Percentiles rank a stretch among this genome's conserved stretches.
Conservation (phyloP, 2,888 invertebrate genomes). For the Rhorus exstirpatorius region DNA sequence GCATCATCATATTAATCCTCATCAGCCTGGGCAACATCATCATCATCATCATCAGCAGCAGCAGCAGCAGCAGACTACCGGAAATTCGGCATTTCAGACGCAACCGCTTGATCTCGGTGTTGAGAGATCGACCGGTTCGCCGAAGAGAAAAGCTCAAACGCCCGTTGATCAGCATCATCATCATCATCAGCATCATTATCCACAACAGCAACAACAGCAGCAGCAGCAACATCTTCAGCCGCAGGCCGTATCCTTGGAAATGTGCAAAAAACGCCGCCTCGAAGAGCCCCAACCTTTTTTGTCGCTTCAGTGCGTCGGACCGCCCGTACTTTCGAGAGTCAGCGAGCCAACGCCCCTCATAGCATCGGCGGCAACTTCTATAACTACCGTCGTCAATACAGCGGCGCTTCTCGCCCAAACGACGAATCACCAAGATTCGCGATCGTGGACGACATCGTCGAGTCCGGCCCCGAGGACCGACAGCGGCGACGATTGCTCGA, state of each 20-base stretch:
- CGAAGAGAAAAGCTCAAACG: constrained; percentile 89
- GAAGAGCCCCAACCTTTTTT: constrained; percentile 85
- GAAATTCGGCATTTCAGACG: constrained; percentile 88
- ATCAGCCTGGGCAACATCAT: constrained; percentile 74
- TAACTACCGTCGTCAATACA: constrained; percentile 90
- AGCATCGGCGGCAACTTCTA: constrained; percentile 90
- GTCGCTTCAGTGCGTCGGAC: constrained; percentile 83
- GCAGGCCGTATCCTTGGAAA: constrained; percentile 87
- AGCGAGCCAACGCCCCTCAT: constrained; percentile 91
- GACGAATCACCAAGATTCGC: constrained; percentile 81
- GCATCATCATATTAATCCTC: constrained; percentile 77
- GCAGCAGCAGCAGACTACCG: constrained; percentile 68
- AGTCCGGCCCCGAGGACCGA: constrained; percentile 87
- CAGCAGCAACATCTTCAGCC: no score
- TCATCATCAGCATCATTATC: no score
- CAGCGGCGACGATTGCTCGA: constrained; percentile 89
- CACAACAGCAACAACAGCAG: no score
- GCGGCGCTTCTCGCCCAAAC: constrained; percentile 84
- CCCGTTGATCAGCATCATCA: constrained; percentile 84
- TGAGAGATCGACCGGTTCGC: constrained; percentile 86
- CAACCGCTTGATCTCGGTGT: constrained; percentile 93
- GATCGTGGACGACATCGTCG: constrained; percentile 80
- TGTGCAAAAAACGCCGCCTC: constrained; percentile 89
- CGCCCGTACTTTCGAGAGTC: constrained; percentile 87
- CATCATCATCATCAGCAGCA: constrained; percentile 76